Evolutionary conservation across 2,888 invertebrate species (phyloP).

Genomic region (Torymus aiolomorphi): DNA sequence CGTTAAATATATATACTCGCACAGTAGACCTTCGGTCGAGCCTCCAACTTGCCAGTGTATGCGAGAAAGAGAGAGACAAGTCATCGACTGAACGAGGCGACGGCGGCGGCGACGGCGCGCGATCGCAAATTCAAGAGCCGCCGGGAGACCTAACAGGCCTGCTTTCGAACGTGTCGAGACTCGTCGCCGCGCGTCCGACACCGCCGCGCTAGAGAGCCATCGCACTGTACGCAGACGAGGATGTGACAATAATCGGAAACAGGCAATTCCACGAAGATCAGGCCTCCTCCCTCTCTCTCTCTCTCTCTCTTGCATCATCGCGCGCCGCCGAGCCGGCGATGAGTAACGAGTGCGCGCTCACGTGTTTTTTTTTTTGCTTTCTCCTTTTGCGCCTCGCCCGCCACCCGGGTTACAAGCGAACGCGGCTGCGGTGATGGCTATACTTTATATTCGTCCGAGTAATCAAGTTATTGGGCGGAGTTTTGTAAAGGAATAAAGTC

Average conservation of each 20-base stretch:
- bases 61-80: not conserved
- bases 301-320: conserved; percentile 45
- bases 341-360: conserved; percentile 14
- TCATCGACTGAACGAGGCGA: not conserved
- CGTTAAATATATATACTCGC: too few species aligned
- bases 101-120: not conserved
- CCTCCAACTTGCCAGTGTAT: too few species aligned
- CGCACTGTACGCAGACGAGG: not conserved
- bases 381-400: not conserved
- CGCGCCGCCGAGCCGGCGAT: not conserved
- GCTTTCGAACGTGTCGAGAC: conserved; percentile 44
- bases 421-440: not conserved
- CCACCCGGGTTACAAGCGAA: too few species aligned
- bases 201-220: not conserved
- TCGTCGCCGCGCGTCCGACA: not conserved
- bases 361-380: not conserved
- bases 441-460: conserved; percentile 25
- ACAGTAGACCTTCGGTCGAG: too few species aligned
- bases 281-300: conserved; percentile 3
- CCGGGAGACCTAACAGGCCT: not conserved
- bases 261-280: conserved; percentile 53
- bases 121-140: conserved; percentile 27
- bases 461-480: conserved; percentile 37
- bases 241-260: conserved; percentile 56
- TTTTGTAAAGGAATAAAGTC: conserved; percentile 18